Base-by-base conservation (phyloP, 2,113 vertebrate species). In the Ondatra zibethicus region DNA sequence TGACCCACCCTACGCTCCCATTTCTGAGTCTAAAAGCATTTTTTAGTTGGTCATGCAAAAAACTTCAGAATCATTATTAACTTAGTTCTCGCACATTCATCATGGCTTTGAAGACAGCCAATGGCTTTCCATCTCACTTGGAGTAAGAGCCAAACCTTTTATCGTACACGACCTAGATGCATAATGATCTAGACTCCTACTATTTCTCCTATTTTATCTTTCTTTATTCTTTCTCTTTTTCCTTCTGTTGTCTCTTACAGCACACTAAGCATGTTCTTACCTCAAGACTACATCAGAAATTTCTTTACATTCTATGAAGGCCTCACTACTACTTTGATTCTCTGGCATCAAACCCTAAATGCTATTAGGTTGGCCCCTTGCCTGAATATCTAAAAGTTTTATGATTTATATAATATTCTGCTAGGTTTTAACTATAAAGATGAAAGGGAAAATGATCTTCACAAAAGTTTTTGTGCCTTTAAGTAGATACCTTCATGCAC, bases 381-480 rank as follows among this genome's bases (percentile, higher is more conserved):
- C 33, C 17, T 92, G 36, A 68, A 25, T 68, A 70, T 61, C 55
- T 23, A 88, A 86, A 27, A 70, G 87, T 65, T 63, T 55, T 70
- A 58, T 45, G 13, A 31, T 93, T 52, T 89, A n/a, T 50, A 47
- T 45, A 80, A 42, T 45, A 47, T 19, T 90, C 42, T 91, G n/a
- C 39, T n/a, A 66, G 13, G 25, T 88, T 94, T 96, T 68, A 75
- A 16, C 65, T 58, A 8, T 39, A 61, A 36, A 93, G 36, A 91
- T 92, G 47, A 96, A 94, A 65, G 52, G 6, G 95, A 97, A 89
- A 39, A 55, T 63, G 72, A 75, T 7, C 16, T 80, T 55, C 68
- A 55, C 80, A 33, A 36, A 96, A 31, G 55, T n/a, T 87, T 96
- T 81, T 42, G 3, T 78, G 45, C 0, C 5, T 68, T 78, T 89